Evolutionary conservation across 2,113 vertebrate species (phyloP), one percentile per base, ranked within the genome.

Genomic region (Tachysurus vachellii): DNA sequence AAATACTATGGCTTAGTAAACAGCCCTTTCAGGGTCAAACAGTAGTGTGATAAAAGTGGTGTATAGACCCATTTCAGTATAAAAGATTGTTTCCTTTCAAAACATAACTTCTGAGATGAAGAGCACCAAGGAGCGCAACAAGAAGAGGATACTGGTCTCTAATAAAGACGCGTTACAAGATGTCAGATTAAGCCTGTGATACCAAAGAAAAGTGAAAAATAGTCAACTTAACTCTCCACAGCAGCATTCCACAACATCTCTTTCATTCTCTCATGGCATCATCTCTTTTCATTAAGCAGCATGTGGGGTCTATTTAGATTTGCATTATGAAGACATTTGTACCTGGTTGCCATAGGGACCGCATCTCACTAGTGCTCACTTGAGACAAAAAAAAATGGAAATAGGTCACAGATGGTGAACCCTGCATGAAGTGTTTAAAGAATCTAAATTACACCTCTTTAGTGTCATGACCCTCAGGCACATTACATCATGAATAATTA

Each of bases 401-500:
- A 64, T 90, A 83, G 92, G 92, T 93, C 92, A 90, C 87, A 85
- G 76, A 90, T 89, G 89, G 82, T 91, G 90, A 92, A 90, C 77
- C 87, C 76, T 90, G 91, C 90, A 92, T 89, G 80, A 90, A 92
- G 88, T 91, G 81, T 91, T 93, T 93, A 89, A 92, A 87, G 66
- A 91, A 91, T 92, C 88, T 73, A 80, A 90, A 88, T 91, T 92
- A 90, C 93, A 93, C 92, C 91, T 82, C 83, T 91, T 86, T 91
- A 92, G 89, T 92, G 88, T 84, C 79, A 91, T 90, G 92, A 89
- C 90, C 89, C 70, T 10, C 85, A 88, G 88, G 90, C 89, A 91
- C 92, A 94, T 94, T 94, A 91, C 90, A 92, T 92, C 90, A 89
- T 93, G 84, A 93, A 92, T 93, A 92, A 93, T 94, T 92, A 91